Conservation (phyloP, 2,113 vertebrate genomes). For the Excalfactoria chinensis region DNA sequence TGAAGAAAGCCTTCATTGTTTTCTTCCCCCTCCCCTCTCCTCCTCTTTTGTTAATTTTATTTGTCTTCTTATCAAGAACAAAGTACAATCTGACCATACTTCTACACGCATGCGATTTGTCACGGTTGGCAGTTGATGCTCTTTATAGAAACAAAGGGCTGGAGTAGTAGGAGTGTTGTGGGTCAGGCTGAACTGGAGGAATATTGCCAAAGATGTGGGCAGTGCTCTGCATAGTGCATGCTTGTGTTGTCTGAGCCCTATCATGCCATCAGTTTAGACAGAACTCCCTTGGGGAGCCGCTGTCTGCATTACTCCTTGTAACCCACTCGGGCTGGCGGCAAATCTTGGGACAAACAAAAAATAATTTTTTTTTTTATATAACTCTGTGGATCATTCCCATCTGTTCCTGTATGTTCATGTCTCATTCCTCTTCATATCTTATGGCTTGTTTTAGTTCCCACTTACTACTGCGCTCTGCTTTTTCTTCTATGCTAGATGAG, state of each 20-base stretch:
- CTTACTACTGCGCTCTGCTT: neutral
- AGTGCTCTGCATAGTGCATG: constrained; percentile 15
- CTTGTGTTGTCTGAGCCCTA: constrained; percentile 30
- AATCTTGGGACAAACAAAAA: constrained; percentile 45
- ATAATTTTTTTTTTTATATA: neutral
- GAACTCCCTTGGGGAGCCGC: neutral
- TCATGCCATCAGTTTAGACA: constrained; percentile 35
- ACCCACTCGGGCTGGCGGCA: neutral
- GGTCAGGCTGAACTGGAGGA: constrained; percentile 61
- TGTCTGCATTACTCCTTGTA: neutral
- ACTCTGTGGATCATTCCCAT: constrained; percentile 39
- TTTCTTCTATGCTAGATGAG: constrained; percentile 10
- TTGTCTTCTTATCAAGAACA: constrained; percentile 45
- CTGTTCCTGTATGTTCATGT: neutral
- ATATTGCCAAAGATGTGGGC: constrained; percentile 48
- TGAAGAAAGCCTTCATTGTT: constrained; percentile 30
- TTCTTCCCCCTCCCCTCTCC: neutral
- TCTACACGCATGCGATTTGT: neutral
- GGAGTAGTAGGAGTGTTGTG: constrained; percentile 10
- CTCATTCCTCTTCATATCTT: constrained; percentile 3
- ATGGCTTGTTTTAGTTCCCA: constrained; percentile 17
- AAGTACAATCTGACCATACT: constrained; percentile 45
- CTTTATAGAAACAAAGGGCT: constrained; percentile 32
- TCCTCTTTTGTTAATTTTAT: constrained; percentile 23
- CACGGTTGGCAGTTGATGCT: constrained; percentile 30